These are phyloP conservation scores for Ichneumoninae sp. DNA, from an alignment of 2,888 invertebrate species.

Conservation along the genomic window DNA sequence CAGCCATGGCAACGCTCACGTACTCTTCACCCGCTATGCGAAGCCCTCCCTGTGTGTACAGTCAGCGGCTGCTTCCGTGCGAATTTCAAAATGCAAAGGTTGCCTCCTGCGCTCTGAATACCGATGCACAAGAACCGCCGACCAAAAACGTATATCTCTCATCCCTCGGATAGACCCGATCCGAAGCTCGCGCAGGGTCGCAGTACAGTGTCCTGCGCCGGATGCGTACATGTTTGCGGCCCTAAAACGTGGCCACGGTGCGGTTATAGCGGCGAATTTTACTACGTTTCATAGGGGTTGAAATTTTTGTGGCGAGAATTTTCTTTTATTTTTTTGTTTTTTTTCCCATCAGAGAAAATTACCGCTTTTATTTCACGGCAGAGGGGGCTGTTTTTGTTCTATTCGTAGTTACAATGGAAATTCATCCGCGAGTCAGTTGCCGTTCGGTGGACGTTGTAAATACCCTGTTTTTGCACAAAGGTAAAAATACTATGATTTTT, in stretches of 20 bases:
- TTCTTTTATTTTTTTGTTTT: slow-evolving; percentile 3
- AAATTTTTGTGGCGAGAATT: neutral
- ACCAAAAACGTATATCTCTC: slow-evolving; percentile 14
- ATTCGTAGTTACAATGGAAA: slow-evolving; percentile 1
- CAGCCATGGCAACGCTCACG: slow-evolving; percentile 45
- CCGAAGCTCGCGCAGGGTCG: neutral
- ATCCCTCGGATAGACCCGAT: slow-evolving; percentile 20
- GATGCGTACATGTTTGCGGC: neutral
- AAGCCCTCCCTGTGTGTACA: slow-evolving; percentile 28
- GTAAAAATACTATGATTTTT: neutral
- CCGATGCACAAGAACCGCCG: slow-evolving; percentile 68
- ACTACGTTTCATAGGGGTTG: neutral
- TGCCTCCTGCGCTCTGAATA: slow-evolving; percentile 74
- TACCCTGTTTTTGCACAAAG: neutral
- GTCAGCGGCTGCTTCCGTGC: slow-evolving; percentile 64
- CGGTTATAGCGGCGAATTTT: slow-evolving; percentile 16
- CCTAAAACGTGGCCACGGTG: neutral
- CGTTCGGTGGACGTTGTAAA: slow-evolving; percentile 21
- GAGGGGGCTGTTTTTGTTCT: neutral
- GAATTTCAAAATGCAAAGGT: slow-evolving; percentile 77
- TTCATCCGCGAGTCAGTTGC: slow-evolving; percentile 15
- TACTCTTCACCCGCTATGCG: slow-evolving; percentile 34
- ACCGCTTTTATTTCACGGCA: slow-evolving; percentile 8
- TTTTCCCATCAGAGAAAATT: slow-evolving; percentile 32
- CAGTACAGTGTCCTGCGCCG: neutral